Conservation (phyloP, 37 sponge, comb jelly and placozoan genomes). For the Ianthella basta region DNA sequence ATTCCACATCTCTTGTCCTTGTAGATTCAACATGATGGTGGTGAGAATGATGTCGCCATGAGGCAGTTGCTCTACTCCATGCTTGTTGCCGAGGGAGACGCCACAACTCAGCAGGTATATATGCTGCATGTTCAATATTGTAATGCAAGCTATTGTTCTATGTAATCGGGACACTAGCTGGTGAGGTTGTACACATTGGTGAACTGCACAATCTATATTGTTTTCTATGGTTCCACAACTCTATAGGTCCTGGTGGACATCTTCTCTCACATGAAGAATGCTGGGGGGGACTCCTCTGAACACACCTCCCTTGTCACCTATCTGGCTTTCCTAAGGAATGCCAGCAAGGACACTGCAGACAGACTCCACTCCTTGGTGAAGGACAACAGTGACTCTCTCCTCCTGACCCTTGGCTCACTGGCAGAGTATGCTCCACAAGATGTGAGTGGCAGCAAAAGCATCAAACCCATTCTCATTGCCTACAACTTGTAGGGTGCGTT, state of each 20-base stretch:
- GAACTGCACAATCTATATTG: neutral
- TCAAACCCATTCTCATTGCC: no score
- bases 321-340: conserved; percentile 23
- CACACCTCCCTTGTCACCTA: neutral
- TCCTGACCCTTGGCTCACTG: conserved; percentile 7
- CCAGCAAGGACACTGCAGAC: conserved; percentile 5
- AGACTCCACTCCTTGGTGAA: conserved; percentile 10
- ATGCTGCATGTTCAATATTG: no score
- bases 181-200: neutral
- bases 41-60: conserved; percentile 30
- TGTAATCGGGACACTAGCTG: neutral
- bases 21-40: neutral
- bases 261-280: neutral
- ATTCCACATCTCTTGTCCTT: no score
- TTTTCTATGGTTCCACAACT: no score
- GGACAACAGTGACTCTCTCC: conserved; percentile 25
- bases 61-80: conserved; percentile 49
- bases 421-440: conserved; percentile 21
- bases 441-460: neutral
- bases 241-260: conserved; percentile 12
- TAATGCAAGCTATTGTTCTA: conserved; percentile 1
- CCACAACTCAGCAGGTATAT: conserved; percentile 47
- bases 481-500: no score
- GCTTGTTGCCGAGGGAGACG: conserved; percentile 44
- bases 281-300: neutral